These are phyloP conservation scores for Babyrousa celebensis DNA, from an alignment of 2,797 vertebrate genomes.

Conservation along the genomic window DNA sequence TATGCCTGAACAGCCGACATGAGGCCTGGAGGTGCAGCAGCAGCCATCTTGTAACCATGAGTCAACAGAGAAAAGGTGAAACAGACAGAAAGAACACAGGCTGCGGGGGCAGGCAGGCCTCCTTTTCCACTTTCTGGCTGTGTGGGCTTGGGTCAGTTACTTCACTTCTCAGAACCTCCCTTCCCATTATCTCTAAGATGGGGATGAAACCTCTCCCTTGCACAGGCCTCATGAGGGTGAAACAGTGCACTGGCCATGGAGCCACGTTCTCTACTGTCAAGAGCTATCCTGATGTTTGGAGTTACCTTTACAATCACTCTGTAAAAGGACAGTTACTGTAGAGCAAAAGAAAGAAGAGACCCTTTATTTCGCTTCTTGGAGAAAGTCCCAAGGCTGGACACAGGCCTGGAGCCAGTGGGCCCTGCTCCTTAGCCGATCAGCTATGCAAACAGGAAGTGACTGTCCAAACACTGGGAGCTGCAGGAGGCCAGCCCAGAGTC, in stretches of 20 bases:
- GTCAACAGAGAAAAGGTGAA: neutral
- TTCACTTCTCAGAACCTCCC: neutral
- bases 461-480: conserved; percentile 85
- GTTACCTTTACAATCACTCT: neutral
- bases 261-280: neutral
- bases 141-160: neutral
- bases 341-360: neutral
- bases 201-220: neutral
- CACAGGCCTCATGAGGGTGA: neutral
- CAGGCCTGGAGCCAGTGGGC: neutral
- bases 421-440: conserved; percentile 46
- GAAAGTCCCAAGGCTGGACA: conserved; percentile 27
- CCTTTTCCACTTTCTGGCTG: neutral
- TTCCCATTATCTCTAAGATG: neutral
- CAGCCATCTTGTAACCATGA: neutral
- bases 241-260: fast-evolving
- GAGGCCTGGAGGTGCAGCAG: neutral
- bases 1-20: neutral
- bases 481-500: conserved; percentile 39
- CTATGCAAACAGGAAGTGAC: conserved; percentile 83
- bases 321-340: neutral
- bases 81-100: neutral
- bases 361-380: conserved; percentile 55
- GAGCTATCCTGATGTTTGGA: fast-evolving
- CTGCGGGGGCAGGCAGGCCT: neutral